Evolutionary conservation across 64 coral and sea anemone genomes (phyloP).

Genomic region (Astreopora myriophthalma): DNA sequence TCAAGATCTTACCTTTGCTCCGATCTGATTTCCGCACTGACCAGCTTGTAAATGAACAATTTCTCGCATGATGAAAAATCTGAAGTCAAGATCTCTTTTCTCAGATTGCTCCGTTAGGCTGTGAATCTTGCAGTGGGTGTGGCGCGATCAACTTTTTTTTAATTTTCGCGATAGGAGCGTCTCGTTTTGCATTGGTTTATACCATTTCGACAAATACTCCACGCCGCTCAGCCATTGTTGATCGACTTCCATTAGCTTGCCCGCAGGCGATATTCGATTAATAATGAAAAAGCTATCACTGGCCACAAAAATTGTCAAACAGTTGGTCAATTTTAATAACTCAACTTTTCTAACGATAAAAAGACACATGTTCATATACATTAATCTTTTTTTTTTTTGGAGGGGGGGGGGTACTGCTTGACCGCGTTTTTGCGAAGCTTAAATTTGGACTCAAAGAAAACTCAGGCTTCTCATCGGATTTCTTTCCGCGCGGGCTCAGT

Average conservation of each 20-base stretch:
- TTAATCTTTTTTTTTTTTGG: not conserved
- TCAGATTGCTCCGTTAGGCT: not conserved
- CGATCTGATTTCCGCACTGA: constrained; percentile 83
- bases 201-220: not conserved
- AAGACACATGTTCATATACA: not conserved
- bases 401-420: too few relatives aligned
- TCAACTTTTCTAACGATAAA: not conserved
- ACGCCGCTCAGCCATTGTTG: not conserved
- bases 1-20: constrained; percentile 53
- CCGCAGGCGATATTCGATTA: not conserved
- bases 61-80: constrained; percentile 59
- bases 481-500: not conserved
- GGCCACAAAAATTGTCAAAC: not conserved
- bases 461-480: not conserved
- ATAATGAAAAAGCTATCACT: not conserved
- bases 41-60: constrained; percentile 72
- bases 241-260: not conserved
- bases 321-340: not conserved
- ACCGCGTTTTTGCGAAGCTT: too few relatives aligned
- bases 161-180: not conserved
- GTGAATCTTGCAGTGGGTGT: not conserved
- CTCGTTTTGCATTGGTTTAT: not conserved
- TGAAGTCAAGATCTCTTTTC: not conserved
- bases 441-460: too few relatives aligned
- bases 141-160: not conserved